Conservation (phyloP, 2,113 vertebrate species). For the Aptenodytes patagonicus region DNA sequence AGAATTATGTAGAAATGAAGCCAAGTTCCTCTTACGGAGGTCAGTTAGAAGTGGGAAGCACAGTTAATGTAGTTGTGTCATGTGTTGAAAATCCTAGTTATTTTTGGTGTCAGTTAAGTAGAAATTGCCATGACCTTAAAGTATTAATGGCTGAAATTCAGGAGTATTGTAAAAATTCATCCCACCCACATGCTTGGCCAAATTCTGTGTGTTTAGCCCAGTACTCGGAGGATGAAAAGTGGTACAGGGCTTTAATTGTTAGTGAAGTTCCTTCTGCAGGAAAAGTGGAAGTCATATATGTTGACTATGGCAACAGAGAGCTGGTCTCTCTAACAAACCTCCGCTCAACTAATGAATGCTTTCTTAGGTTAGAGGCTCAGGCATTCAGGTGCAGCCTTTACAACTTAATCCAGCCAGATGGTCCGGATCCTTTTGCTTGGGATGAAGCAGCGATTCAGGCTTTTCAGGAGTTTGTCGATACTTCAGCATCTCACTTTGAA, state of each 20-base stretch:
- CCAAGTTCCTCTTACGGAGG: neutral
- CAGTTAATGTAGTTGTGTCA: slow-evolving; percentile 83
- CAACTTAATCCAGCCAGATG: slow-evolving; percentile 79
- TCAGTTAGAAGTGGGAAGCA: slow-evolving; percentile 82
- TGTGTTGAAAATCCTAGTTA: slow-evolving; percentile 80
- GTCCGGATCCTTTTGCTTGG: slow-evolving; percentile 79
- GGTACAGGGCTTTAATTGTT: slow-evolving; percentile 89
- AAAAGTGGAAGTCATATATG: slow-evolving; percentile 80
- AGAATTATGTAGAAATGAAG: slow-evolving; percentile 26
- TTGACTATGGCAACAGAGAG: slow-evolving; percentile 88
- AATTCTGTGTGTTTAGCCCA: slow-evolving; percentile 81
- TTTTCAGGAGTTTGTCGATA: slow-evolving; percentile 83
- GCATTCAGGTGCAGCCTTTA: slow-evolving; percentile 93
- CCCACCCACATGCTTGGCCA: slow-evolving; percentile 60
- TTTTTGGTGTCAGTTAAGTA: slow-evolving; percentile 91
- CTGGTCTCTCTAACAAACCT: slow-evolving; percentile 75
- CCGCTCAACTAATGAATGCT: slow-evolving; percentile 72
- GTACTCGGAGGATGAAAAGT: slow-evolving; percentile 76
- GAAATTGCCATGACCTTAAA: slow-evolving; percentile 67
- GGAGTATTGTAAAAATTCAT: slow-evolving; percentile 72
- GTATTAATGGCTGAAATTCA: slow-evolving; percentile 86
- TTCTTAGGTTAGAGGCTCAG: slow-evolving; percentile 82
- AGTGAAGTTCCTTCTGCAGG: slow-evolving; percentile 45
- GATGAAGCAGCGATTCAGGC: slow-evolving; percentile 66
- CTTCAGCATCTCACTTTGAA: slow-evolving; percentile 54